Percentiles rank a stretch among this genome's conserved stretches.
These are phyloP conservation scores for Malurus alboscapulatus DNA, from an alignment of 2,113 vertebrate species.

Conservation along the genomic window DNA sequence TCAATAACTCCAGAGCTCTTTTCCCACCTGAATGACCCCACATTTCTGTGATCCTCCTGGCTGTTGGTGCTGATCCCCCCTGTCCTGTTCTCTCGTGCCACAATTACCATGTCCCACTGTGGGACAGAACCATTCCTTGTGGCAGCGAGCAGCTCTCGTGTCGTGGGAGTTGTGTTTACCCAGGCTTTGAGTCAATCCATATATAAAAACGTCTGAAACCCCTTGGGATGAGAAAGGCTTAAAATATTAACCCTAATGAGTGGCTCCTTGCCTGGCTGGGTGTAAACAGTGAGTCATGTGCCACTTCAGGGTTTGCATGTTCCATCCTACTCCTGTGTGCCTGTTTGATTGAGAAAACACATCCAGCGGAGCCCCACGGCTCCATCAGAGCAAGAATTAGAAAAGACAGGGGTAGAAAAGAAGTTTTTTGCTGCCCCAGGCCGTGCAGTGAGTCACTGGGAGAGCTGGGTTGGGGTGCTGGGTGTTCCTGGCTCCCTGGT, in stretches of 20 bases:
- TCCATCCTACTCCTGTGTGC: conserved; percentile 48
- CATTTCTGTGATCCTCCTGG: not conserved
- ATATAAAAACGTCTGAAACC: conserved; percentile 17
- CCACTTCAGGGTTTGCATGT: conserved; percentile 50
- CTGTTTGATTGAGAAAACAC: not conserved
- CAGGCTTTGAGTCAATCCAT: not conserved
- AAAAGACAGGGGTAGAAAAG: not conserved
- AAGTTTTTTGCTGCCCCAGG: not conserved
- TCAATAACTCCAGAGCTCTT: fast-evolving
- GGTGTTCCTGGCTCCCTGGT: not conserved
- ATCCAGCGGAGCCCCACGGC: not conserved
- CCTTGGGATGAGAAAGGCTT: conserved; percentile 23
- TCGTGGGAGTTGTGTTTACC: conserved; percentile 40
- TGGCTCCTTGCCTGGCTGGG: conserved; percentile 12
- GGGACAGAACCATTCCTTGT: not conserved
- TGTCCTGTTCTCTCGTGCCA: fast-evolving
- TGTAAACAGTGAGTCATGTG: conserved; percentile 65
- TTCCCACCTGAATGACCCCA: not conserved
- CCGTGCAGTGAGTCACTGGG: conserved; percentile 36
- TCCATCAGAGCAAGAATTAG: not conserved
- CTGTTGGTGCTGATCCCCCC: not conserved
- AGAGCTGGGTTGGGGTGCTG: not conserved
- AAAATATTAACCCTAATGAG: conserved; percentile 62
- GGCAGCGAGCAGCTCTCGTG: not conserved
- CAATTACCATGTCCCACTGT: not conserved